Evolutionary conservation across 2,888 invertebrate genomes (phyloP), one percentile per base, ranked within the genome.

Genomic region (Luperina nickerlii): DNA sequence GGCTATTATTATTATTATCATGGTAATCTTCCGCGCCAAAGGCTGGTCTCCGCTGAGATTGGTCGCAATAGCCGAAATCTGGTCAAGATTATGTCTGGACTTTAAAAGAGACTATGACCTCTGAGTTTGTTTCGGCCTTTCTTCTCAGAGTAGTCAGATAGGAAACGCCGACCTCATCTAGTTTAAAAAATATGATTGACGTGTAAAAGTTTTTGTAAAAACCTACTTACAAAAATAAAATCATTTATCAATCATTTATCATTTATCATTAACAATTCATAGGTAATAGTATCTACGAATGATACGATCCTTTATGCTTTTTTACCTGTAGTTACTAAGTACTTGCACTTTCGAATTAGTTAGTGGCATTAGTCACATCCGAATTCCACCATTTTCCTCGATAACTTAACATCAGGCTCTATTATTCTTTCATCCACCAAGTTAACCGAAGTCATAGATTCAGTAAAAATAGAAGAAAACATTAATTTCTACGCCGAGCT

Each of bases 401-500:
- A 15, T 13, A 6, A 7, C 15, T 42, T 20, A 15, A 32, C 20
- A 48, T 13, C 32, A 60, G 13, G n/a, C n/a, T n/a, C 9, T 62
- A 68, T 75, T 71, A 68, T 76, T 73, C 20, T 73, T 76, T 20
- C 45, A 82, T 51, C 8, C 57, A 48, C 13, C 13, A 80, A 57
- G 18, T 83, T 60, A 63, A 38, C 15, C 0, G 9, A 79, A 51
- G 72, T 85, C 18, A 63, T 71, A 51, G 63, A 72, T 74, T 60
- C 51, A 57, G n/a, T 62, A 63, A 73, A 63, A 86, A 74, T 48
- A 71, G 38, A 38, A 76, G 20, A 9, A 72, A 62, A 75, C 66
- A 51, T 57, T 38, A 77, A 86, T 83, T 86, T 75, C 60, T 65
- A 32, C 42, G 38, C 32, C 38, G 45, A 63, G 51, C 20, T 38